Conservation (phyloP, 2,797 vertebrate species). For the Oceanodroma leucorhoa region DNA sequence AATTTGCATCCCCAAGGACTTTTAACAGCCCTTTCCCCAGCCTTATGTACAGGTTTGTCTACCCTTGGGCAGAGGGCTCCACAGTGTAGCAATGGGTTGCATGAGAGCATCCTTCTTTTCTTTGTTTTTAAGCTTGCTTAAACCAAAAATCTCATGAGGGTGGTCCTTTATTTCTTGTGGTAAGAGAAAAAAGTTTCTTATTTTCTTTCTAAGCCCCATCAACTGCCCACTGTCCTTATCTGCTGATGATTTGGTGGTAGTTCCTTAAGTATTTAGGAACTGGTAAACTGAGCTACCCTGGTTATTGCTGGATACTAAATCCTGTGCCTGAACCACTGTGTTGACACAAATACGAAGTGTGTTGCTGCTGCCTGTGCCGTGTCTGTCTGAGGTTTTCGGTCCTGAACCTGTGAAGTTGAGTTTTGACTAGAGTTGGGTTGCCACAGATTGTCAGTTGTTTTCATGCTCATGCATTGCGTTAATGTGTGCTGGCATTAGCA, state of each 20-base stretch:
- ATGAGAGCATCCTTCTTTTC: background rate
- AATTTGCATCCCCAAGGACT: background rate
- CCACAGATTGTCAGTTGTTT: background rate
- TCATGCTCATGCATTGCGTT: fast-evolving
- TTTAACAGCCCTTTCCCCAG: background rate
- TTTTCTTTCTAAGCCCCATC: background rate
- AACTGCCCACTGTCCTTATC: background rate
- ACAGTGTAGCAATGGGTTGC: background rate
- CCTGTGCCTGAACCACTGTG: background rate
- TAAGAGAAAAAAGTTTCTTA: background rate
- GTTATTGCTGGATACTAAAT: background rate
- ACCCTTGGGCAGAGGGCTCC: background rate
- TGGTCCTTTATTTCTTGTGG: background rate
- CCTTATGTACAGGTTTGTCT: fast-evolving
- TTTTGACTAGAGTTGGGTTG: background rate
- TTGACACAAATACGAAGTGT: background rate
- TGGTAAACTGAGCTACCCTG: background rate
- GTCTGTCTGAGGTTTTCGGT: background rate
- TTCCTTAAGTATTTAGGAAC: background rate
- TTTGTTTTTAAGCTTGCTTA: background rate
- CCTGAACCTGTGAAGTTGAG: background rate
- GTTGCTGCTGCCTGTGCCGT: background rate
- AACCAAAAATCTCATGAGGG: background rate
- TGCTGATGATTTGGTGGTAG: background rate
- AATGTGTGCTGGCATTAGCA: background rate